These are phyloP conservation scores for Talpa occidentalis DNA, from an alignment of 2,113 vertebrate species.

Conservation along the genomic window DNA sequence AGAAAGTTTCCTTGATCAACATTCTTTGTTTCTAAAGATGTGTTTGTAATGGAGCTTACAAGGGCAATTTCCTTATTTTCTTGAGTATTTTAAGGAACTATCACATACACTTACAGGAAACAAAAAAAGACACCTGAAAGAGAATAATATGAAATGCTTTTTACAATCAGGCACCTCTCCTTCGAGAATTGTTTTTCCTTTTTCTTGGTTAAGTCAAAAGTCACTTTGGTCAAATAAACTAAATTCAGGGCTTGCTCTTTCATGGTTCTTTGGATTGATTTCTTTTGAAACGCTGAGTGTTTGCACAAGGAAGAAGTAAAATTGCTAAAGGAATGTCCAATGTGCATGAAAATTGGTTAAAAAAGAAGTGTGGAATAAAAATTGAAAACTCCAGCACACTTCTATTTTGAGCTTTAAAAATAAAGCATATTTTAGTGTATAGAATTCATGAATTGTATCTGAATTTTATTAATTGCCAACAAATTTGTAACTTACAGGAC, in stretches of 20 bases:
- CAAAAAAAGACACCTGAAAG: background rate
- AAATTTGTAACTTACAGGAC: background rate
- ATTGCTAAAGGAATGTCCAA: background rate
- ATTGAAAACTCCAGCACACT: background rate
- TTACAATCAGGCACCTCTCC: conserved; percentile 43
- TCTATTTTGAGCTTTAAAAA: background rate
- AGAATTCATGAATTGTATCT: background rate
- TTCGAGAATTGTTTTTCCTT: background rate
- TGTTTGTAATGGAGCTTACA: conserved; percentile 19
- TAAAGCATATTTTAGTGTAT: background rate
- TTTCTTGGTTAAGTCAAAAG: conserved; percentile 52
- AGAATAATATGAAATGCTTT: background rate
- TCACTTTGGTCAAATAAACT: conserved; percentile 42
- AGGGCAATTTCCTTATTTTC: conserved; percentile 25
- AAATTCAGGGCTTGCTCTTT: conserved; percentile 62
- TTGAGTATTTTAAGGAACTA: conserved; percentile 34
- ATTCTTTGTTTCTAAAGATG: conserved; percentile 41
- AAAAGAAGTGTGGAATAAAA: background rate
- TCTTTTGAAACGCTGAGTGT: conserved; percentile 43
- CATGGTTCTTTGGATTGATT: conserved; percentile 45
- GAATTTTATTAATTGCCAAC: background rate
- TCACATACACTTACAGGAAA: background rate
- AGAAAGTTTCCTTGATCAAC: background rate
- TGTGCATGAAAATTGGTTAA: background rate
- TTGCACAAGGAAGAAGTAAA: background rate